Evolutionary conservation across 2,113 vertebrate genomes (phyloP), one percentile per base, ranked within the genome.

Genomic region (Coturnix japonica): DNA sequence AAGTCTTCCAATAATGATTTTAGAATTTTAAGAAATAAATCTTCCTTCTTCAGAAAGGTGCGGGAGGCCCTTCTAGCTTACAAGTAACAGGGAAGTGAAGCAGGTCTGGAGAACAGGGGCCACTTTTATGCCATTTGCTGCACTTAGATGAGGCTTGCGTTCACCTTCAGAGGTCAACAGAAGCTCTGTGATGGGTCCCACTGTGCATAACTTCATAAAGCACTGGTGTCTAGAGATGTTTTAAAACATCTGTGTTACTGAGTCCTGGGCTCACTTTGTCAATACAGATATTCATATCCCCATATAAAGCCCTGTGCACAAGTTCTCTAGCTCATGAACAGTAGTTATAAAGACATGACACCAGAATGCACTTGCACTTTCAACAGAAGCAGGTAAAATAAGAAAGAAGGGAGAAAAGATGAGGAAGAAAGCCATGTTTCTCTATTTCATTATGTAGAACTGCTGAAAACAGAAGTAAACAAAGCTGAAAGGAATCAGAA

Each of bases 241-340:
- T 73, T 84, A 59, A 86, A 86, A 90, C 79, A 61, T 33, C 17
- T 46, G 7, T 56, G 23, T 73, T 61, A 14, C 14, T 53, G 39
- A 78, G 47, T 37, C 53, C 43, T 79, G 46, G 28, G 70, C 82
- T 82, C 64, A 66, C 37, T 75, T 84, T 64, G 33, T 59, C 49
- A 56, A 31, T 0, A 2, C 13, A 18, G 25, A 76, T 63, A 81
- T 88, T 61, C 67, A 72, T 17, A 75, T 12, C 41, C n/a, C 44
- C 2, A 0, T n/a, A 28, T n/a, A 75, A 93, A 81, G 35, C n/a
- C 3, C 83, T 46, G 44, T 0, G 0, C 43, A 15, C 23, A 74
- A 72, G 25, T 47, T 67, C 26, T 61, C 26, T 35, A 67, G 49
- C 16, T 93, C 49, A 33, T 30, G 30, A 72, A 57, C 13, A 28